Evolutionary conservation across 2,113 vertebrate species (phyloP).

Genomic region (Stigmatopora argus): DNA sequence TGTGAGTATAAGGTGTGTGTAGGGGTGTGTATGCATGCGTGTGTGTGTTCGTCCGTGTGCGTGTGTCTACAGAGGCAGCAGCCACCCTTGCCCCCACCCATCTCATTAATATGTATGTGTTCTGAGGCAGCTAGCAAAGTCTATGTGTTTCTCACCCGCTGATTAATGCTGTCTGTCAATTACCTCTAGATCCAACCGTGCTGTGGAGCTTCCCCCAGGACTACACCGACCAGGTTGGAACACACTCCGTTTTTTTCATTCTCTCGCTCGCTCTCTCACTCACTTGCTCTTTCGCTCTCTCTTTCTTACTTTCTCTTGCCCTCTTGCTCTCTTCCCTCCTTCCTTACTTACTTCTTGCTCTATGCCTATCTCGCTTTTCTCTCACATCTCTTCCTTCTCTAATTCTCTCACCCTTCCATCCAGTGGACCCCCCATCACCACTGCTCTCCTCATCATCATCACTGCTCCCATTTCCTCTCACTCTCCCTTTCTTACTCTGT

Average conservation of each 20-base stretch:
- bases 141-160: constrained; percentile 80
- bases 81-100: constrained; percentile 75
- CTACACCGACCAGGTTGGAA: constrained; percentile 98
- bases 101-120: constrained; percentile 81
- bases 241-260: constrained; percentile 73
- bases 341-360: constrained; percentile 22
- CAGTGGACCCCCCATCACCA: constrained; percentile 43
- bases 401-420: constrained; percentile 59
- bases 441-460: constrained; percentile 29
- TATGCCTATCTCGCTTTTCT: constrained; percentile 24
- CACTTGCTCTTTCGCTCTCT: constrained; percentile 28
- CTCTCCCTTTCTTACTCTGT: constrained; percentile 16
- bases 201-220: constrained; percentile 99
- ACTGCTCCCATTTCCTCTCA: constrained; percentile 13
- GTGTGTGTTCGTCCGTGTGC: constrained; percentile 33
- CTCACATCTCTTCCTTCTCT: constrained; percentile 41
- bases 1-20: constrained; percentile 9
- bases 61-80: constrained; percentile 67
- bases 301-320: constrained; percentile 13
- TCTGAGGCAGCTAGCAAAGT: constrained; percentile 75
- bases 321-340: constrained; percentile 25
- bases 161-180: constrained; percentile 95
- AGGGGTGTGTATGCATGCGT: background rate
- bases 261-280: constrained; percentile 15
- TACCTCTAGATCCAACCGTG: constrained; percentile 98